phyloP scores from a whole-genome alignment of 2,888 invertebrate species.

The Agriopis leucophaearia region DNA sequence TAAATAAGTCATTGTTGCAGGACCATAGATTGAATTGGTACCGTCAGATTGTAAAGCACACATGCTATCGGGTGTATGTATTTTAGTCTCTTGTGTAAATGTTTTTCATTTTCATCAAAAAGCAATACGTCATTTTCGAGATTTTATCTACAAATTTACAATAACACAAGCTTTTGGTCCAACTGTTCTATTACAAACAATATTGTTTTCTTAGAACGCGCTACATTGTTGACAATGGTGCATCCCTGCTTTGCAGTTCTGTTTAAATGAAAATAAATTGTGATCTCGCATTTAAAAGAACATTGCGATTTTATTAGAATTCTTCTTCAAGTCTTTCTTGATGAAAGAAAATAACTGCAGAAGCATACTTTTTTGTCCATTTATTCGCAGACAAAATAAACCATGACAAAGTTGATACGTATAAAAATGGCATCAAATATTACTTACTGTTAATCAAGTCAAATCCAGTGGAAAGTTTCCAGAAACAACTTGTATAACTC shows the following conservation, averaged over 20 bases:
- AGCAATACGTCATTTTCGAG: not conserved
- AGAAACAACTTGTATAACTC: constrained; percentile 13
- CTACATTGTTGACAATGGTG: constrained; percentile 21
- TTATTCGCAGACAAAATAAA: no score
- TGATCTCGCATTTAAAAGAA: not conserved
- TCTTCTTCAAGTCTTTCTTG: not conserved
- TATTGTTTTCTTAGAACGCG: constrained; percentile 23
- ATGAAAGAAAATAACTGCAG: not conserved
- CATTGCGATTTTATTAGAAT: constrained; percentile 4
- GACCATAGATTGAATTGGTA: no score
- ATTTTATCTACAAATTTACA: not conserved
- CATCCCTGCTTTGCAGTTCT: constrained; percentile 12
- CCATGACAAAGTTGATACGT: no score
- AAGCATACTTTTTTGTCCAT: not conserved
- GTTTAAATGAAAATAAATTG: constrained; percentile 2
- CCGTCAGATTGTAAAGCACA: no score
- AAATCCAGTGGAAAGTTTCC: constrained; percentile 7
- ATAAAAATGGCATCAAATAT: not conserved
- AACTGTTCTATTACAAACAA: constrained; percentile 10
- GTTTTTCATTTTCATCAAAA: not conserved
- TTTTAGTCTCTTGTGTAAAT: no score
- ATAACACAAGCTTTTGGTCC: constrained; percentile 4
- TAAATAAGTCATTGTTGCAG: no score
- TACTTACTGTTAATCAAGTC: constrained; percentile 15
- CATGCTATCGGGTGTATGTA: no score